phyloP scores from a whole-genome alignment of 2,797 vertebrate genomes.

The Echiichthys vipera region DNA sequence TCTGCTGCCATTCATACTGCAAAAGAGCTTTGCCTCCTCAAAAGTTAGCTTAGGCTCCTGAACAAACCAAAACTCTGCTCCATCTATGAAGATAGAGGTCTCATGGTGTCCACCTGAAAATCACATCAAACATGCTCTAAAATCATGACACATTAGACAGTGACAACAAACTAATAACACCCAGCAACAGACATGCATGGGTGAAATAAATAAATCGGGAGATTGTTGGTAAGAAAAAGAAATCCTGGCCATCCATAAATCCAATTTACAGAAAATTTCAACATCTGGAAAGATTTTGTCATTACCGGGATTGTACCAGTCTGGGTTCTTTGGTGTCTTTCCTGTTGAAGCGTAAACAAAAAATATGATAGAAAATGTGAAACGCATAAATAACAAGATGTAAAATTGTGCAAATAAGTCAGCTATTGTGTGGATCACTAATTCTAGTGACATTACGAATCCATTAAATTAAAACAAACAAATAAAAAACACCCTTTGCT shows the following conservation, averaged over 20 bases:
- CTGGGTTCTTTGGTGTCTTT: slow-evolving; percentile 85
- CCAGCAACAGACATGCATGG: not conserved
- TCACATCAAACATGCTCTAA: not conserved
- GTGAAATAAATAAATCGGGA: not conserved
- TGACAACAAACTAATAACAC: not conserved
- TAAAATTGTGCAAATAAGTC: not conserved
- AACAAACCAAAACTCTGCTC: slow-evolving; percentile 95
- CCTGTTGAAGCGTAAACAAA: slow-evolving; percentile 82
- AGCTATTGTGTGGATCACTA: not conserved
- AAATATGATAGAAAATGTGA: not conserved
- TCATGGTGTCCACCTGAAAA: slow-evolving; percentile 84
- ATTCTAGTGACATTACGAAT: not conserved
- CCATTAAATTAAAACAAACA: not conserved
- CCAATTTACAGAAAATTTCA: not conserved
- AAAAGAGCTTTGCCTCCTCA: slow-evolving; percentile 90
- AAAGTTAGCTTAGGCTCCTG: slow-evolving; percentile 82
- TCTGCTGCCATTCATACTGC: slow-evolving; percentile 86
- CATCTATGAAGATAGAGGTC: slow-evolving; percentile 87
- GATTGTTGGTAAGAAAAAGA: not conserved
- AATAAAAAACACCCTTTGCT: not conserved
- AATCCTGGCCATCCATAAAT: not conserved
- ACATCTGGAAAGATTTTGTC: not conserved
- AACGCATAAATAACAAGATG: not conserved
- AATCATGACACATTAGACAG: not conserved
- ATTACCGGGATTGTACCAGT: slow-evolving; percentile 96